These are phyloP conservation scores for Mesaphorura yosii DNA, from an alignment of 1,140 invertebrate species.

Conservation along the genomic window DNA sequence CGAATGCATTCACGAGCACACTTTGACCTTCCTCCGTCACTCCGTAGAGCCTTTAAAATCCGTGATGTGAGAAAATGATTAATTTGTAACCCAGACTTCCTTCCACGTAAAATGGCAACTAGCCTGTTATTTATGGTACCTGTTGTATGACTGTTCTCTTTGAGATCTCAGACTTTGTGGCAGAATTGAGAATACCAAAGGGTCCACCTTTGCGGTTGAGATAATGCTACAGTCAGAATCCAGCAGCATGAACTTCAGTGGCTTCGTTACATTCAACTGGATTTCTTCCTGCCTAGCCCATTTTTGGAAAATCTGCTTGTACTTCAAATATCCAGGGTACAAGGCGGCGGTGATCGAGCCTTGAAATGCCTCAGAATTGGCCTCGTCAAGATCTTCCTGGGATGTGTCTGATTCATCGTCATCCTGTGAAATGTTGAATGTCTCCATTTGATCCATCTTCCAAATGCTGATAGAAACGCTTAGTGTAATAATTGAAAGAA, in stretches of 20 bases:
- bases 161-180: background rate
- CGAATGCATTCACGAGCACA: constrained; percentile 19
- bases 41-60: constrained; percentile 10
- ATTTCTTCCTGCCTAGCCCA: background rate
- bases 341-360: background rate
- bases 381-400: background rate
- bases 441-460: no score
- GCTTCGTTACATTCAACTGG: background rate
- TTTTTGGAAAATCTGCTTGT: no score
- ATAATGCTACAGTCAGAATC: background rate
- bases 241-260: background rate
- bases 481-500: no score
- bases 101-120: no score
- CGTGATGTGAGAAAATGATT: no score
- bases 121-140: background rate
- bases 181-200: background rate
- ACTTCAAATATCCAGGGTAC: background rate
- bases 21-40: background rate
- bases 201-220: background rate
- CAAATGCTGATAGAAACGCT: no score
- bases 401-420: background rate
- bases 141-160: background rate
- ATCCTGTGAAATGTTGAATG: background rate
- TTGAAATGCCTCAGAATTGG: no score
- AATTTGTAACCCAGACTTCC: no score